Evolutionary conservation across 2,888 invertebrate genomes (phyloP).

Genomic region (Morpho helenor): DNA sequence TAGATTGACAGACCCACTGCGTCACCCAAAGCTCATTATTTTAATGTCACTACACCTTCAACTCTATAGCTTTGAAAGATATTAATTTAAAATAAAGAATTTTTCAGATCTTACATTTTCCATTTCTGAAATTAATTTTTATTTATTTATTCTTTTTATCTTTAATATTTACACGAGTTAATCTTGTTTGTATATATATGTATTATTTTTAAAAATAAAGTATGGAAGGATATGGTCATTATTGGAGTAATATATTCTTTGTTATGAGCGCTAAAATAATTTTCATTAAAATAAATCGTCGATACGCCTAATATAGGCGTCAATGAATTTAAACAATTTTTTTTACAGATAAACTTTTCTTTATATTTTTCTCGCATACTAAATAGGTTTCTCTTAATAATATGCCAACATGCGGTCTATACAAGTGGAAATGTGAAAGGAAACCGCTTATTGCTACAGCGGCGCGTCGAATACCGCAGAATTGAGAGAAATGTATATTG

Average conservation of each 20-base stretch:
- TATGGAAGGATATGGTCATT: too few relatives aligned
- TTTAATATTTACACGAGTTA: too few relatives aligned
- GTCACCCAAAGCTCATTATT: slow-evolving; percentile 19
- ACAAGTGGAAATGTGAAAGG: slow-evolving; percentile 12
- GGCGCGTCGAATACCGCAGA: slow-evolving; percentile 3
- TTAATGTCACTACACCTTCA: slow-evolving; percentile 1
- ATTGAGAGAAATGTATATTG: slow-evolving; percentile 12
- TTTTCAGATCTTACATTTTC: not conserved
- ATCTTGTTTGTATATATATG: too few relatives aligned
- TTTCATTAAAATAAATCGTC: too few relatives aligned
- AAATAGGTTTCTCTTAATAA: too few relatives aligned
- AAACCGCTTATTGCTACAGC: slow-evolving; percentile 12
- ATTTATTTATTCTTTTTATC: too few relatives aligned
- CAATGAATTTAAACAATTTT: not conserved
- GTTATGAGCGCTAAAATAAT: not conserved
- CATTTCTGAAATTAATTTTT: too few relatives aligned
- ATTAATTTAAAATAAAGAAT: not conserved
- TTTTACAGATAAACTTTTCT: not conserved
- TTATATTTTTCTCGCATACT: not conserved
- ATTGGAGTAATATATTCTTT: not conserved
- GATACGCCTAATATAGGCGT: too few relatives aligned
- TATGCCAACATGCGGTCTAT: not conserved
- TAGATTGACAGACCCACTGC: slow-evolving; percentile 18
- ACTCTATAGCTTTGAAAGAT: not conserved
- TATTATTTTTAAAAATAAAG: too few relatives aligned